Base-by-base conservation (phyloP, 2,113 vertebrate species). In the Mionectes macconnelli region DNA sequence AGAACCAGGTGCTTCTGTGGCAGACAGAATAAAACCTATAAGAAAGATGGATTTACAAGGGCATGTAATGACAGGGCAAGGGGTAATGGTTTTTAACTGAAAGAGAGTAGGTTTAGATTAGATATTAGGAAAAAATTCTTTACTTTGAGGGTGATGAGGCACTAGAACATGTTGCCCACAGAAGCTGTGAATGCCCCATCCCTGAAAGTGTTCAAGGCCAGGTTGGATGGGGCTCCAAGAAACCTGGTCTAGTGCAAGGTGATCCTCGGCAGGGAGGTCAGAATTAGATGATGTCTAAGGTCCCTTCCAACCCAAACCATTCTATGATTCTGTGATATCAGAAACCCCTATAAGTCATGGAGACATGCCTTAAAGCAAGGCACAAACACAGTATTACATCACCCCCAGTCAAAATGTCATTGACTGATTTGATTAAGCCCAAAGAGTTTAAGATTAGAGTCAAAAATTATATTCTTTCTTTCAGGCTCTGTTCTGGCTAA, bases 401-500 rank as follows among this genome's bases (percentile, higher is more conserved):
- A 76, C 14, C 10, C 6, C 8, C 11, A 27, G 17, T 6, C 7
- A 4, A 90, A 90, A 91, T 5, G 2, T 31, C 31, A 50, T 31
- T 75, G 44, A 81, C 68, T 3, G 5, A 49, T 16, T 45, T 15
- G 12, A 8, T 79, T 45, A 66, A 66, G 11, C 23, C 79, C 49
- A 37, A 40, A 75, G 10, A 91, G 17, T 16, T 73, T 52, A 82
- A 66, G 28, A 62, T 59, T 67, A 59, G 42, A 82, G n/a, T 19
- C 37, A 6, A 87, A 90, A 84, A 92, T 35, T 14, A 2, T 10
- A 68, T 59, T 67, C 25, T 63, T 70, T 69, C 9, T 74, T 75
- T 77, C 60, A 49, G 60, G 11, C 17, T n/a, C 42, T 67, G 44
- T 40, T 84, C 52, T 84, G 80, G 73, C 53, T 91, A 40, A 96